phyloP scores from a whole-genome alignment of 64 coral and sea anemone genomes.

The Stichodactyla helianthus region DNA sequence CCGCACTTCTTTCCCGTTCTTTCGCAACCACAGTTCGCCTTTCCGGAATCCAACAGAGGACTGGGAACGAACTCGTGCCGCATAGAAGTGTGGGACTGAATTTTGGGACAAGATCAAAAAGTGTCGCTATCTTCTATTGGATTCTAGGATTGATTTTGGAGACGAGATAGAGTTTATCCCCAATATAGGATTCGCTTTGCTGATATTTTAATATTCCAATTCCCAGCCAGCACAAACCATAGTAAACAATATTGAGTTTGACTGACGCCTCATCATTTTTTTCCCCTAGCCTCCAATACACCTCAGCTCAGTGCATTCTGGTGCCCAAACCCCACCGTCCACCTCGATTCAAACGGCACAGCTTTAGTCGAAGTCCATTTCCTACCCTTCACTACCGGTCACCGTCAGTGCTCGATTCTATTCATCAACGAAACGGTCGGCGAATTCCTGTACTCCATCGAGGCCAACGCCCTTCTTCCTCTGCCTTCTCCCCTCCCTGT shows the following conservation, averaged over 20 bases:
- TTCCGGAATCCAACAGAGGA: no score
- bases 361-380: conserved; percentile 73
- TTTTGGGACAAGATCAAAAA: no score
- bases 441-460: conserved; percentile 95
- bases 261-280: neutral
- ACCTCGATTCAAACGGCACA: conserved; percentile 57
- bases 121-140: no score
- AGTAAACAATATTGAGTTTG: neutral
- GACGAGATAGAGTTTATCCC: no score
- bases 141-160: no score
- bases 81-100: no score
- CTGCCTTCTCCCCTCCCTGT: conserved; percentile 76
- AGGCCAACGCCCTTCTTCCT: conserved; percentile 72
- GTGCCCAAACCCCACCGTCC: conserved; percentile 57
- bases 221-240: neutral
- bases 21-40: neutral
- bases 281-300: neutral
- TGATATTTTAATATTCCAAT: neutral
- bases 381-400: conserved; percentile 73
- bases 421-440: conserved; percentile 95
- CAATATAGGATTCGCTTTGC: no score
- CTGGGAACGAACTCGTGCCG: no score
- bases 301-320: conserved; percentile 84
- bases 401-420: conserved; percentile 93
- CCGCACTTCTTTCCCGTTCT: neutral